These are phyloP conservation scores for Seira sanloemensis DNA, from an alignment of 2,888 invertebrate genomes.

Conservation along the genomic window DNA sequence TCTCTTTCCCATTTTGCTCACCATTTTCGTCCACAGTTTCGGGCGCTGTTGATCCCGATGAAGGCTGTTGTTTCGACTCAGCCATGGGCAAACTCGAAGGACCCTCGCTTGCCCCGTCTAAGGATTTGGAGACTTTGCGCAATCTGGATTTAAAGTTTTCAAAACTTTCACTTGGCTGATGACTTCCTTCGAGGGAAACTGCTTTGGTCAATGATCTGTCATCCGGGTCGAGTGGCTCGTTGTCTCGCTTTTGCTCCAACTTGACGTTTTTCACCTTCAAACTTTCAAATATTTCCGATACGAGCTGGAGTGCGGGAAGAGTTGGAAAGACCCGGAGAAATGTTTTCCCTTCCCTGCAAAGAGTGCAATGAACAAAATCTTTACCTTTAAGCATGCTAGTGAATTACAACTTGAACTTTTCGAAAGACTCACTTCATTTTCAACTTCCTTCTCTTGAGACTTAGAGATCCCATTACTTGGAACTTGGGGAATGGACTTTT, in stretches of 20 bases:
- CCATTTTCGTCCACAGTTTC: constrained; percentile 59
- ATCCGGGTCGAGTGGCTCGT: constrained; percentile 26
- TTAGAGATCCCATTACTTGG: constrained; percentile 44
- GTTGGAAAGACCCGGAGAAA: constrained; percentile 76
- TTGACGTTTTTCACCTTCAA: constrained; percentile 81
- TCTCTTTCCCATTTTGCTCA: constrained; percentile 82
- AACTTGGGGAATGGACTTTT: constrained; percentile 9
- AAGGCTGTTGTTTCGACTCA: constrained; percentile 36
- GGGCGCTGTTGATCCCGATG: constrained; percentile 15
- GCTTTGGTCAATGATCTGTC: constrained; percentile 50
- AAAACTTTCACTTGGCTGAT: constrained; percentile 65
- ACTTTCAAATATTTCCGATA: constrained; percentile 90
- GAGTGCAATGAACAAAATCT: no score
- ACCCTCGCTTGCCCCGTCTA: constrained; percentile 56
- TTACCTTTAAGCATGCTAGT: background rate
- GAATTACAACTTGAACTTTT: background rate
- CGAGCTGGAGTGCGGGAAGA: constrained; percentile 88
- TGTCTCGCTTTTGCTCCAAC: constrained; percentile 51
- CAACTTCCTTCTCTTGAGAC: constrained; percentile 23
- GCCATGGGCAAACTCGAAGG: constrained; percentile 19
- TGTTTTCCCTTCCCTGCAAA: constrained; percentile 52
- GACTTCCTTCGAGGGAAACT: constrained; percentile 33
- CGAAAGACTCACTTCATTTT: constrained; percentile 31
- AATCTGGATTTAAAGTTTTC: constrained; percentile 85
- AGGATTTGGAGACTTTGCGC: constrained; percentile 82